phyloP scores from a whole-genome alignment of 1,140 invertebrate genomes.

The Aphidius gifuensis region DNA sequence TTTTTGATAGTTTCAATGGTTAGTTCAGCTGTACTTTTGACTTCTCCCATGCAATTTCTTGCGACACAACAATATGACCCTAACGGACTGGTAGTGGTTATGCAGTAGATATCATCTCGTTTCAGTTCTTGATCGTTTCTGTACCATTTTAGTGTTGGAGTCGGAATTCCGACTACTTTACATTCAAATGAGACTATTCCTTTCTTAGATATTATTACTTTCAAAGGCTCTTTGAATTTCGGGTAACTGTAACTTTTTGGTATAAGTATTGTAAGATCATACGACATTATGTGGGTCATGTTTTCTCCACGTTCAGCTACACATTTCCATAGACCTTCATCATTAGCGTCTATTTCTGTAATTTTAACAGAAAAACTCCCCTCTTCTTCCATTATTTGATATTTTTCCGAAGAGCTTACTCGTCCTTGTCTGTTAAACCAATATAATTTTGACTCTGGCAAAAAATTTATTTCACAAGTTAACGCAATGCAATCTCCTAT shows the following conservation, averaged over 20 bases:
- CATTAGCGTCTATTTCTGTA: constrained; percentile 68
- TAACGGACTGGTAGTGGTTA: constrained; percentile 81
- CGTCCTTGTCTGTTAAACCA: constrained; percentile 84
- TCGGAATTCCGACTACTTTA: constrained; percentile 87
- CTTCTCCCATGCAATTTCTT: constrained; percentile 87
- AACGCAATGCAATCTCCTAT: constrained; percentile 72
- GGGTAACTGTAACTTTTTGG: constrained; percentile 87
- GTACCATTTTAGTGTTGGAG: constrained; percentile 81
- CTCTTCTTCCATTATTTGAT: constrained; percentile 73
- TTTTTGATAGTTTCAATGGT: constrained; percentile 88
- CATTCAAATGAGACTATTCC: constrained; percentile 89
- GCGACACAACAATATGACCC: constrained; percentile 91
- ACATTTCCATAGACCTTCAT: constrained; percentile 87
- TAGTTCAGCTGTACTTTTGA: constrained; percentile 78
- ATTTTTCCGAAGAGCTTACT: constrained; percentile 64
- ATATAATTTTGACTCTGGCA: constrained; percentile 75
- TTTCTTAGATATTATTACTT: constrained; percentile 84
- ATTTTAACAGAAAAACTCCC: constrained; percentile 76
- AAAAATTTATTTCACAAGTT: constrained; percentile 74
- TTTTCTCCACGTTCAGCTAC: constrained; percentile 73
- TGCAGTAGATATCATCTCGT: constrained; percentile 87
- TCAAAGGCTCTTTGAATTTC: constrained; percentile 66
- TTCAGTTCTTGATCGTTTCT: constrained; percentile 88
- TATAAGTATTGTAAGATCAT: constrained; percentile 71
- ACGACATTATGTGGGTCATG: constrained; percentile 68